A percentile compares a stretch with the other conserved stretches of the same genome.
Evolutionary conservation across 2,797 vertebrate species (phyloP).

Genomic region (Periparus ater): DNA sequence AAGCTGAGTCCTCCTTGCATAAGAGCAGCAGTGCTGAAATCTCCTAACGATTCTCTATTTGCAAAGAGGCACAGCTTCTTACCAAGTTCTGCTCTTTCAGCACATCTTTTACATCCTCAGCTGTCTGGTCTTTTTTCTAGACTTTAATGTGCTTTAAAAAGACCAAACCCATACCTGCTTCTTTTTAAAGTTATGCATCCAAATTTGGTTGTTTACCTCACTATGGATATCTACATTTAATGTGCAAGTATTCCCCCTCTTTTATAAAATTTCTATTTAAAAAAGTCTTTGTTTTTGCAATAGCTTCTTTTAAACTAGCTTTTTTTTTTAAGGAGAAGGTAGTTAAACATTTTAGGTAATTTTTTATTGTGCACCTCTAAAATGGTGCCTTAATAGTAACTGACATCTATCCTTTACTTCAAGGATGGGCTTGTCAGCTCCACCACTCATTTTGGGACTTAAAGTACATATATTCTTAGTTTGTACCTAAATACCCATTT

Average conservation of each 20-base stretch:
- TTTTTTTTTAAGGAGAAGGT: not conserved
- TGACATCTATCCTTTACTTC: not conserved
- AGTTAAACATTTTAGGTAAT: not conserved
- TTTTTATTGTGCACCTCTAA: not conserved
- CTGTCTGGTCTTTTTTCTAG: not conserved
- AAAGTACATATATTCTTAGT: not conserved
- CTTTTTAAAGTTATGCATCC: not conserved
- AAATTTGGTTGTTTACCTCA: not conserved
- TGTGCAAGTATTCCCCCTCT: not conserved
- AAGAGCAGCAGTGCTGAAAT: not conserved
- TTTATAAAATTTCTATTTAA: not conserved
- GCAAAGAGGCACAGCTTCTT: not conserved
- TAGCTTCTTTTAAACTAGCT: not conserved
- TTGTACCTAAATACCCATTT: not conserved
- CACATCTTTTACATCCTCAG: not conserved
- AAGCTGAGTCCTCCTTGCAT: not conserved
- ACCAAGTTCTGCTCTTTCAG: not conserved
- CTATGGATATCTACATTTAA: not conserved
- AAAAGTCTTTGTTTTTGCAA: not conserved
- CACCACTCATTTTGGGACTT: not conserved
- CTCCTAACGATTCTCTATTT: not conserved
- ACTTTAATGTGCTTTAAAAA: not conserved
- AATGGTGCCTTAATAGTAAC: not conserved
- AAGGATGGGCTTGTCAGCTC: not conserved
- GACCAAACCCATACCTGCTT: fast-evolving